Conservation (phyloP, 1,140 invertebrate genomes). For the Drosophila mojavensis region DNA sequence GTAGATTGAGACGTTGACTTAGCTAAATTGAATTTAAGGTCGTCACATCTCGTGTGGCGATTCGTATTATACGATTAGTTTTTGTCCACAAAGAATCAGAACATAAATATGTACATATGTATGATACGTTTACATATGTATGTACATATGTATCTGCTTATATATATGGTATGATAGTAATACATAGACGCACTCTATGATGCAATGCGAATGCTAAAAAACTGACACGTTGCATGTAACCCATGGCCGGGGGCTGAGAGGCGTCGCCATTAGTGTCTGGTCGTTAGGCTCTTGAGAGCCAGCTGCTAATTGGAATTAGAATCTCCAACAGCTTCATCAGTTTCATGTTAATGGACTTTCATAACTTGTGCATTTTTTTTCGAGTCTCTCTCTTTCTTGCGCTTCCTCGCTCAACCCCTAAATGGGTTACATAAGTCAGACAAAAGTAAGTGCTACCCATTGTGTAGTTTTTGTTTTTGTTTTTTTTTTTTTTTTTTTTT, state of each 20-base stretch:
- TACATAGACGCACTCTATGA: constrained; percentile 24
- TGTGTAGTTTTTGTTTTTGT: background rate
- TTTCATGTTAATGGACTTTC: constrained; percentile 65
- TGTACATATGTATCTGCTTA: background rate
- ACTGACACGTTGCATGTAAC: constrained; percentile 52
- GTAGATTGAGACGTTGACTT: constrained; percentile 44
- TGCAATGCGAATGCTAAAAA: constrained; percentile 72
- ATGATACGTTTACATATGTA: background rate
- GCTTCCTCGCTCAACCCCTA: background rate
- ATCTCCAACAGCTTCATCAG: constrained; percentile 23
- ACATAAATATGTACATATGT: background rate
- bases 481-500: background rate
- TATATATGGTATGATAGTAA: background rate
- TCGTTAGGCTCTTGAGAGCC: constrained; percentile 45
- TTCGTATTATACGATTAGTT: constrained; percentile 65
- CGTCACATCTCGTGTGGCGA: constrained; percentile 42
- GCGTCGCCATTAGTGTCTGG: constrained; percentile 70
- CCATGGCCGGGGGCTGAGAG: constrained; percentile 15
- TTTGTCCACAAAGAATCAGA: constrained; percentile 17
- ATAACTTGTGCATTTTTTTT: constrained; percentile 33
- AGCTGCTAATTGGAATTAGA: constrained; percentile 55
- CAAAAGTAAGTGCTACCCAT: constrained; percentile 16
- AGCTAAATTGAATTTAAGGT: constrained; percentile 82
- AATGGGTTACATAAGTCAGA: constrained; percentile 23
- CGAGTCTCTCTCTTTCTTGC: background rate